Evolutionary conservation across 1,140 invertebrate species (phyloP).

Genomic region (Papilio polyxenes): DNA sequence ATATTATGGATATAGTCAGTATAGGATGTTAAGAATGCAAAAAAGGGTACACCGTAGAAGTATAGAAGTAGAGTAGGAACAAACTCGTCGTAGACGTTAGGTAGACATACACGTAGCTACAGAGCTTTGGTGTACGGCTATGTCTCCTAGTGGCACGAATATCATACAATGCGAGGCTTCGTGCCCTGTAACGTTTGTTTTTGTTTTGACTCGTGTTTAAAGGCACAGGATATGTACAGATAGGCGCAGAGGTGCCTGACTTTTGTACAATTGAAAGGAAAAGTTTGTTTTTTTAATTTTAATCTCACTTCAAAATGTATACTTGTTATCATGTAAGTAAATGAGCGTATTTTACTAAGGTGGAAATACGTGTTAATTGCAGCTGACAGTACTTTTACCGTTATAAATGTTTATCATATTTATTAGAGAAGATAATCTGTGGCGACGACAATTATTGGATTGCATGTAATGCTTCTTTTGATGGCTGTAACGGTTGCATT

Average conservation of each 20-base stretch:
- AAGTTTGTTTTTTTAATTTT: neutral
- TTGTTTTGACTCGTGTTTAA: slow-evolving; percentile 13
- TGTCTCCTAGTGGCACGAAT: slow-evolving; percentile 26
- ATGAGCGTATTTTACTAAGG: neutral
- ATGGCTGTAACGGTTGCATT: slow-evolving; percentile 1
- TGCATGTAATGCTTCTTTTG: slow-evolving; percentile 19
- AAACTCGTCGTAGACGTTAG: slow-evolving; percentile 16
- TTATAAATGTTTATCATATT: neutral
- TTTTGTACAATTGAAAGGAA: neutral
- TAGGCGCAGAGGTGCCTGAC: neutral
- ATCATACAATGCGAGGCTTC: slow-evolving; percentile 14
- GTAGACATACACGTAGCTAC: neutral
- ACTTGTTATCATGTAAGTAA: neutral
- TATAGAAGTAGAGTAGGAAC: neutral
- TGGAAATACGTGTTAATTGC: neutral
- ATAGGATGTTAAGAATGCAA: neutral
- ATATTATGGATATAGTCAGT: neutral
- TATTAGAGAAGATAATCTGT: neutral
- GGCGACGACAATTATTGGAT: slow-evolving; percentile 5
- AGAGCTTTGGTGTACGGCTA: neutral
- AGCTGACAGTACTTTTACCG: too few species aligned
- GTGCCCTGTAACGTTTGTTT: slow-evolving; percentile 14
- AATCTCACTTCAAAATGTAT: neutral
- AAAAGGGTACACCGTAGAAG: slow-evolving; percentile 15
- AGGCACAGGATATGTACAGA: neutral